phyloP scores from a whole-genome alignment of 2,113 vertebrate genomes.

The Cavia aperea region DNA sequence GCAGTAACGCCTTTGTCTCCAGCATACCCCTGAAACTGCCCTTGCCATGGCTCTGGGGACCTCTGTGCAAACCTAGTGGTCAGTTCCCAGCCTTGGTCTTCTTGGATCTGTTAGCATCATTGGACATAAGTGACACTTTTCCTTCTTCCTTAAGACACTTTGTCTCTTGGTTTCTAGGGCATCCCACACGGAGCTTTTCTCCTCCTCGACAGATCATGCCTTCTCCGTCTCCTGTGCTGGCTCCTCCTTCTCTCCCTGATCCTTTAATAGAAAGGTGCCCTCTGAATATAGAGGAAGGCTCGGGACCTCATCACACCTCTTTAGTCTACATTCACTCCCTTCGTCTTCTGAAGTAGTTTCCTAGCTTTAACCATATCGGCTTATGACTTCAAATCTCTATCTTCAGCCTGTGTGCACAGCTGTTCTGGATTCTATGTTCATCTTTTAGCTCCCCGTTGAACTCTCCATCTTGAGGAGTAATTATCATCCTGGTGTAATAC shows the following conservation, averaged over 20 bases:
- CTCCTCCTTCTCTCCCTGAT: background rate
- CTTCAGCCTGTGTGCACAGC: background rate
- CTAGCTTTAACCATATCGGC: background rate
- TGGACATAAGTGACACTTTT: background rate
- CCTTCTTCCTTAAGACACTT: background rate
- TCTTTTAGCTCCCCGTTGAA: background rate
- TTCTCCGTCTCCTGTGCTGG: background rate
- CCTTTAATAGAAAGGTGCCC: background rate
- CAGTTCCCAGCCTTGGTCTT: background rate
- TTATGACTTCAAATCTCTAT: background rate
- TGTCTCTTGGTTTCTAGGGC: background rate
- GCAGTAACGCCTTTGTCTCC: background rate
- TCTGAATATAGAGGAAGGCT: background rate
- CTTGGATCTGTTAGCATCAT: background rate
- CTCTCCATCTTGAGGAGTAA: background rate
- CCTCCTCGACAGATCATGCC: background rate
- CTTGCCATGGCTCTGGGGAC: too few relatives aligned
- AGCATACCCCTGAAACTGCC: background rate
- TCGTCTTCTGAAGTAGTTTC: background rate
- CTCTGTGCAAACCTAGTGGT: background rate
- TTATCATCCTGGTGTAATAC: background rate
- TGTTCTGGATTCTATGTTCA: background rate
- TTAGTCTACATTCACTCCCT: background rate
- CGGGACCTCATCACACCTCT: background rate
- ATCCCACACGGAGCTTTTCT: background rate